phyloP scores from a whole-genome alignment of 2,888 invertebrate genomes.

The Lithophane semibrunnea region DNA sequence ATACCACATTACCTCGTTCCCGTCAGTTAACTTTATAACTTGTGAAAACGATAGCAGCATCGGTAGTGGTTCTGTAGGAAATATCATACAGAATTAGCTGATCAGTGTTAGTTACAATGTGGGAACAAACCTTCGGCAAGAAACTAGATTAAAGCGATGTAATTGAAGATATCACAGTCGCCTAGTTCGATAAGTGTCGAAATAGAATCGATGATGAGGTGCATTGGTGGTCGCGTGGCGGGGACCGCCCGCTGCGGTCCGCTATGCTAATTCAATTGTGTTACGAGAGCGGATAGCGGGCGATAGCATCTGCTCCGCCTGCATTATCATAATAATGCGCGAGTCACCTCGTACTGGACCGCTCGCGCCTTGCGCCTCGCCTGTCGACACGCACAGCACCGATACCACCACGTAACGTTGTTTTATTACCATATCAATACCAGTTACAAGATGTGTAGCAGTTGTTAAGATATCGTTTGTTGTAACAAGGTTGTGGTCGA shows the following conservation, averaged over 20 bases:
- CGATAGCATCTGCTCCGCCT: conserved; percentile 86
- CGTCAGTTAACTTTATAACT: conserved; percentile 55
- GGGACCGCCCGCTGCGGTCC: conserved; percentile 86
- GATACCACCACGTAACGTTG: conserved; percentile 56
- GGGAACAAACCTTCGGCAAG: conserved; percentile 30
- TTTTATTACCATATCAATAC: conserved; percentile 65
- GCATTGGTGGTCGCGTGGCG: conserved; percentile 86
- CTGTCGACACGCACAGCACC: conserved; percentile 77
- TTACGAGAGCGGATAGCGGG: conserved; percentile 82
- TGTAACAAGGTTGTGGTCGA: conserved; percentile 37
- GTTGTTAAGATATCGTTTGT: conserved; percentile 44
- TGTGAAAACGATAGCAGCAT: conserved; percentile 45
- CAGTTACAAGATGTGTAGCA: conserved; percentile 61
- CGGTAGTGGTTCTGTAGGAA: conserved; percentile 15
- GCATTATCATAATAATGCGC: conserved; percentile 90
- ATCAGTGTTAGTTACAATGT: conserved; percentile 33
- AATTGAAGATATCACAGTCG: conserved; percentile 55
- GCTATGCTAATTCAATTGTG: conserved; percentile 91
- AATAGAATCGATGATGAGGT: conserved; percentile 74
- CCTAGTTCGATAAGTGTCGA: conserved; percentile 66
- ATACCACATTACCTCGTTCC: conserved; percentile 42
- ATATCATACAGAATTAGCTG: conserved; percentile 1
- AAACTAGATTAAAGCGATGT: conserved; percentile 51
- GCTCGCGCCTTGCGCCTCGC: conserved; percentile 63
- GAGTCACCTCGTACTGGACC: conserved; percentile 82